A percentile compares a stretch with the other conserved stretches of the same genome.
phyloP scores from a whole-genome alignment of 2,888 invertebrate species.

The Aleiodes alternator region DNA sequence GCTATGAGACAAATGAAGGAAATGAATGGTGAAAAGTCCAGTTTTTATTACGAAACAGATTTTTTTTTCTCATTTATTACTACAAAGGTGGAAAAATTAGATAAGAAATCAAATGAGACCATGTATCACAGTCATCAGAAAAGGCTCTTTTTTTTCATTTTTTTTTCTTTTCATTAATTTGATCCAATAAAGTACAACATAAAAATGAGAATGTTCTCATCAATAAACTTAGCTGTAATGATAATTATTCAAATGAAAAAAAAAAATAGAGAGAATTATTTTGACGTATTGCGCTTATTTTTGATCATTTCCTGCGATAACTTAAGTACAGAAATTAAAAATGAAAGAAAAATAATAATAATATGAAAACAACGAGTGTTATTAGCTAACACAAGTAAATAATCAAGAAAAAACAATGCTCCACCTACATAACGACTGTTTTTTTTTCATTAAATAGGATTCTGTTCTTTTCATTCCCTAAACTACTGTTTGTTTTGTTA shows the following conservation, averaged over 20 bases:
- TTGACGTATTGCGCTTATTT: slow-evolving; percentile 1
- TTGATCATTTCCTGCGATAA: not conserved
- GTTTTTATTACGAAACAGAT: slow-evolving; percentile 35
- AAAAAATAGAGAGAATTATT: slow-evolving; percentile 1
- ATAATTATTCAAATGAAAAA: slow-evolving; percentile 4
- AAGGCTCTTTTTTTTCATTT: slow-evolving; percentile 27
- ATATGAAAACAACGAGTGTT: slow-evolving; percentile 8
- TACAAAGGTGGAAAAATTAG: slow-evolving; percentile 39
- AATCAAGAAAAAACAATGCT: slow-evolving; percentile 38
- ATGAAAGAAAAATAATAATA: slow-evolving; percentile 24
- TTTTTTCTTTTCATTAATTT: slow-evolving; percentile 6
- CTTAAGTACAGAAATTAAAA: slow-evolving; percentile 31
- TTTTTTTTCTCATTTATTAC: slow-evolving; percentile 24
- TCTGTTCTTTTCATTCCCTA: slow-evolving; percentile 2
- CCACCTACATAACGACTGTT: slow-evolving; percentile 46
- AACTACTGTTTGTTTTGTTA: slow-evolving; percentile 27
- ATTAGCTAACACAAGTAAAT: slow-evolving; percentile 15
- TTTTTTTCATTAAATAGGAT: slow-evolving; percentile 4
- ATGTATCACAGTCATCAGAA: slow-evolving; percentile 44
- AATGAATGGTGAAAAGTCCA: not conserved
- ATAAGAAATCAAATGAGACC: slow-evolving; percentile 34
- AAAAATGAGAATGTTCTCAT: slow-evolving; percentile 2
- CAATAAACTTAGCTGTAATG: not conserved
- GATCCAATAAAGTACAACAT: not conserved
- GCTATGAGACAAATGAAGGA: no score